These are phyloP conservation scores for Oncorhynchus clarkii DNA, from an alignment of 2,113 vertebrate genomes.

Conservation along the genomic window DNA sequence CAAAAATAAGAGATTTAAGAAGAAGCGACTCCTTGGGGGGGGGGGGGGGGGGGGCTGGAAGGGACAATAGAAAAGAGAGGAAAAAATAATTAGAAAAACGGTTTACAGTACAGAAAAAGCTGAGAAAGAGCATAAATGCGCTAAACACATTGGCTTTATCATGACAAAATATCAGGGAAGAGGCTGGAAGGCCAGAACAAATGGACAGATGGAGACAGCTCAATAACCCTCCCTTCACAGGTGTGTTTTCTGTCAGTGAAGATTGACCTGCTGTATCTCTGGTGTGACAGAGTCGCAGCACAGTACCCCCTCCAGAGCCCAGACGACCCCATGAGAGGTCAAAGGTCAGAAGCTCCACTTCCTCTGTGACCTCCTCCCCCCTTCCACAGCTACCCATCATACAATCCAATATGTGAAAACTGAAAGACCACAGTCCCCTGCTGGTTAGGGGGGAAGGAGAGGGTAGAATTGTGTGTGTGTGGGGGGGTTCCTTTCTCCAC, in stretches of 20 bases:
- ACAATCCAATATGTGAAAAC: neutral
- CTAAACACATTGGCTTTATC: too few relatives aligned
- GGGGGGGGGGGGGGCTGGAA: constrained; percentile 42
- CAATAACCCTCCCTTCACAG: too few relatives aligned
- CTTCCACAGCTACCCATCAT: neutral
- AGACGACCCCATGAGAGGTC: constrained; percentile 19
- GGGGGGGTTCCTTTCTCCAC: neutral
- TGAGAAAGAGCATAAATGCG: too few relatives aligned
- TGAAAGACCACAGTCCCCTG: neutral
- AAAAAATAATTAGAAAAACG: too few relatives aligned
- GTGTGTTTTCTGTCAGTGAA: neutral
- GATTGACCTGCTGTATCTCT: neutral
- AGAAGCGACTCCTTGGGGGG: constrained; percentile 47
- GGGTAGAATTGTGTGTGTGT: neutral
- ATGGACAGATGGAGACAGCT: neutral
- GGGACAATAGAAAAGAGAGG: too few relatives aligned
- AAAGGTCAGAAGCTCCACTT: constrained; percentile 29
- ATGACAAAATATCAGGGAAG: too few relatives aligned
- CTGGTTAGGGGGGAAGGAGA: neutral
- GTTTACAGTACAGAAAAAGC: too few relatives aligned
- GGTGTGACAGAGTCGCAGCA: neutral
- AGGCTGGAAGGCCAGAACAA: neutral
- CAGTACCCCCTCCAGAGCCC: neutral
- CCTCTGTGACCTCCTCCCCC: constrained; percentile 6
- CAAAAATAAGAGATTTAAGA: constrained; percentile 23